Evolutionary conservation across 1,140 invertebrate species (phyloP), one percentile per base, ranked within the genome.

Genomic region (Hyles euphorbiae): DNA sequence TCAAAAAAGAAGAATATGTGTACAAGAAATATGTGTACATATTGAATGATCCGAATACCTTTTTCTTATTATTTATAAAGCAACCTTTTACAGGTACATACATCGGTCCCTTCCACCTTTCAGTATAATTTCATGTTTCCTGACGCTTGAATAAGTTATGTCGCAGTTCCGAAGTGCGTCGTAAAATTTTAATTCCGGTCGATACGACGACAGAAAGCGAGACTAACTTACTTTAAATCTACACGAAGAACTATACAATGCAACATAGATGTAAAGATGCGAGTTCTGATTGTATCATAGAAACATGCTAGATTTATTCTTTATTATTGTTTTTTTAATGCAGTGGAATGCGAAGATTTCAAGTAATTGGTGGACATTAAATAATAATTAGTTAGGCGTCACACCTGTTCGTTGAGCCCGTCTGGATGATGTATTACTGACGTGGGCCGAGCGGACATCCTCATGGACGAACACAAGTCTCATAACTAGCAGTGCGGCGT

Each of bases 61-160:
- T 22, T 22, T 22, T 22, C 22, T 22, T 22, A 22, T 22, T 22
- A 22, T 22, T 22, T 22, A 22, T 22, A 22, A 22, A 22, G 22
- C 22, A 22, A 22, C 22, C 22, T 22, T 22, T 22, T 22, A 22
- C 22, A 22, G 22, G 22, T 22, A 22, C 22, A 22, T 22, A 2
- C 60, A 58, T 63, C 65, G 61, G 67, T 68, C 76, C 83, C 81
- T 78, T 67, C 70, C 78, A 83, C 70, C 79, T 77, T 76, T 67
- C 70, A 75, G 75, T 81, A 79, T 82, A 81, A 87, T 82, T 82
- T 73, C 74, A 73, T 70, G 70, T 82, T 74, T 82, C 77, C 78
- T 22, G 71, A 61, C 59, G 56, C 67, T 68, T 83, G 79, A 83
- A 87, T 83, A 79, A 79, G 64, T 83, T 79, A 83, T 76, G 67